Conservation (phyloP, 2,888 invertebrate genomes). For the Drosophila sordidula region DNA sequence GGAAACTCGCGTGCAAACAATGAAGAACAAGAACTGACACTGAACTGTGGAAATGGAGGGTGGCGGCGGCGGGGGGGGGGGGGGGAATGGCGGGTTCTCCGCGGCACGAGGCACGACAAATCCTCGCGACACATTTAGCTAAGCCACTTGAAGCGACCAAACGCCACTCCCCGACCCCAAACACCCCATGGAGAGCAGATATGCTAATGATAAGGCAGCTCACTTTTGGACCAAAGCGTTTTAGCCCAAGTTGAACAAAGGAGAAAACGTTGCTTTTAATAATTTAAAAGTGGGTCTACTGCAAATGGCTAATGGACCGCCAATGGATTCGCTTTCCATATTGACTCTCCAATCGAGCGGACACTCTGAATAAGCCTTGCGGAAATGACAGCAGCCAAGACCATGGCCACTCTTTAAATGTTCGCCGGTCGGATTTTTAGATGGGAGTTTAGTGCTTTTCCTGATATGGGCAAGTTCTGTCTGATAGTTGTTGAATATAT, state of each 20-base stretch:
- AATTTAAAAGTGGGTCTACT: slow-evolving; percentile 50
- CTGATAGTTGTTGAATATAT: no score
- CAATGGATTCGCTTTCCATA: slow-evolving; percentile 28
- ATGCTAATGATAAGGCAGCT: slow-evolving; percentile 64
- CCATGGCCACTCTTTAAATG: not conserved
- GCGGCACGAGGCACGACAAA: slow-evolving; percentile 26
- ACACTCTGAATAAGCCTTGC: slow-evolving; percentile 19
- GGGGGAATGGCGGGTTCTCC: not conserved
- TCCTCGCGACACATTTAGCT: slow-evolving; percentile 64
- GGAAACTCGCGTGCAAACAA: slow-evolving; percentile 65
- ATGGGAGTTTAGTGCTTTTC: not conserved
- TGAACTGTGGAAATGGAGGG: slow-evolving; percentile 21
- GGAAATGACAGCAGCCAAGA: slow-evolving; percentile 5
- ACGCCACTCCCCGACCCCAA: slow-evolving; percentile 2
- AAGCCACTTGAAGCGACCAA: slow-evolving; percentile 50
- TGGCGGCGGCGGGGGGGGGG: no score
- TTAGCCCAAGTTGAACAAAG: slow-evolving; percentile 1
- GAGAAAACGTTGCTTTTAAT: slow-evolving; percentile 41
- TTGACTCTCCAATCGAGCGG: slow-evolving; percentile 45
- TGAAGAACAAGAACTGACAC: slow-evolving; percentile 59
- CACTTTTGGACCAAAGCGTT: slow-evolving; percentile 11
- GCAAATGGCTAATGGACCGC: slow-evolving; percentile 42
- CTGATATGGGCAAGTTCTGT: no score
- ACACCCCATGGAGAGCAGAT: slow-evolving; percentile 24
- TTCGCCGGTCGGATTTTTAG: not conserved